These are phyloP conservation scores for Campopleginae sp. DNA, from an alignment of 2,888 invertebrate genomes.

Conservation along the genomic window DNA sequence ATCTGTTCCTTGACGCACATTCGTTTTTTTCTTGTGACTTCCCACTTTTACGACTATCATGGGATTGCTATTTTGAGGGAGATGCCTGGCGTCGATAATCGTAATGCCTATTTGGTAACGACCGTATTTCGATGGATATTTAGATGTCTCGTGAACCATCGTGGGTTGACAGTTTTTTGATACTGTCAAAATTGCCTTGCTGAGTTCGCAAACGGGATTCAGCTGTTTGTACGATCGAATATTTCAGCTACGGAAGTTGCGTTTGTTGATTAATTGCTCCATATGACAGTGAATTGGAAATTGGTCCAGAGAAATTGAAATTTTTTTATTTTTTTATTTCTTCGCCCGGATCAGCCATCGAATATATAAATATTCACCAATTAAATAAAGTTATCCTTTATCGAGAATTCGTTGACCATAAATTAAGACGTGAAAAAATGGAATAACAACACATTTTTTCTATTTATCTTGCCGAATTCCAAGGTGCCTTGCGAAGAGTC, in stretches of 20 bases:
- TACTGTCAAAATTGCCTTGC: slow-evolving; percentile 10
- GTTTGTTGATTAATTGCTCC: not conserved
- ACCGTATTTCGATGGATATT: slow-evolving; percentile 67
- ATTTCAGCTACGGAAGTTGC: not conserved
- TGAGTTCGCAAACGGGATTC: not conserved
- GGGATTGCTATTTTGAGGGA: slow-evolving; percentile 86
- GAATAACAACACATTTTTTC: not conserved
- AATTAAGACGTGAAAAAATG: not conserved
- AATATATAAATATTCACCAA: not conserved
- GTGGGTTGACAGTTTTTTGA: not conserved
- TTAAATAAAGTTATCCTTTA: not conserved
- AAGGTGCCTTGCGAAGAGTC: slow-evolving; percentile 27
- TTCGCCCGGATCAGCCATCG: too few relatives aligned
- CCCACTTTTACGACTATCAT: slow-evolving; percentile 88
- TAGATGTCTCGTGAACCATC: slow-evolving; percentile 60
- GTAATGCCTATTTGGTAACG: slow-evolving; percentile 87
- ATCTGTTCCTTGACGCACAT: slow-evolving; percentile 86
- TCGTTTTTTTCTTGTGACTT: slow-evolving; percentile 87
- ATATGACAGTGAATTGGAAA: not conserved
- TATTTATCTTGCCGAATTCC: slow-evolving; percentile 37
- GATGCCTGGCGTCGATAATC: slow-evolving; percentile 88
- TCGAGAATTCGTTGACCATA: not conserved
- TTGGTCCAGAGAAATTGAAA: not conserved
- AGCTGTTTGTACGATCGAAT: slow-evolving; percentile 14
- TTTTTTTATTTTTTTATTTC: too few relatives aligned